Base-by-base conservation (phyloP, 2,113 vertebrate species). In the Benthochromis sp. region DNA sequence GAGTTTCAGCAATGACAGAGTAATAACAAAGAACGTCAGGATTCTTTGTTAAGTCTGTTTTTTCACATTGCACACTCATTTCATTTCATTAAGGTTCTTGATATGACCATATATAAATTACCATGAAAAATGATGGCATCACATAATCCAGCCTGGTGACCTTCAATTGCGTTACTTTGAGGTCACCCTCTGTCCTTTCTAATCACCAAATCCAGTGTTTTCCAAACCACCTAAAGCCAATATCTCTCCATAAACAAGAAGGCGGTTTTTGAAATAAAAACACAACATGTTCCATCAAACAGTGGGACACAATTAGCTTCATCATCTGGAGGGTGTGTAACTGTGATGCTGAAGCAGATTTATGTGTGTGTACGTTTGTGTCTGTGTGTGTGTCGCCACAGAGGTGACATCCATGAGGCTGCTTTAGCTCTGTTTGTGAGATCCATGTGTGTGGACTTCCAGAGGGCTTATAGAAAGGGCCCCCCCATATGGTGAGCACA, bases 401-500 rank as follows among this genome's bases (percentile, higher is more conserved):
- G 90, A 94, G 89, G 92, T 78, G 91, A 93, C 95, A 95, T 96
- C 93, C 94, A 93, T 84, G 92, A 90, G 88, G 82, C 85, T 16
- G 88, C 78, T 93, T 94, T 93, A 93, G 82, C 90, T 87, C 66
- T 93, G 88, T 93, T 94, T 95, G 92, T 92, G 93, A 88, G 86
- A 90, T 94, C 90, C 94, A 94, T 94, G 94, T 95, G 93, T 86
- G 88, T 8, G 45, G 92, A 94, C 94, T 89, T 93, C 90, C 94
- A 94, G 82, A 93, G 91, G 90, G 94, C 94, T 96, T 95, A 95
- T 88, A 85, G 86, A 82, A 78, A 78, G 69, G 9, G 78, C 13
- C 54, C 90, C 91, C 95, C 93, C 95, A 95, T 94, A 96, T 96
- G 95, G 93, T 89, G 91, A 93, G 83, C 91, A 87, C 92, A 92